These are phyloP conservation scores for Diploptera punctata DNA, from an alignment of 2,888 invertebrate genomes.

Conservation along the genomic window DNA sequence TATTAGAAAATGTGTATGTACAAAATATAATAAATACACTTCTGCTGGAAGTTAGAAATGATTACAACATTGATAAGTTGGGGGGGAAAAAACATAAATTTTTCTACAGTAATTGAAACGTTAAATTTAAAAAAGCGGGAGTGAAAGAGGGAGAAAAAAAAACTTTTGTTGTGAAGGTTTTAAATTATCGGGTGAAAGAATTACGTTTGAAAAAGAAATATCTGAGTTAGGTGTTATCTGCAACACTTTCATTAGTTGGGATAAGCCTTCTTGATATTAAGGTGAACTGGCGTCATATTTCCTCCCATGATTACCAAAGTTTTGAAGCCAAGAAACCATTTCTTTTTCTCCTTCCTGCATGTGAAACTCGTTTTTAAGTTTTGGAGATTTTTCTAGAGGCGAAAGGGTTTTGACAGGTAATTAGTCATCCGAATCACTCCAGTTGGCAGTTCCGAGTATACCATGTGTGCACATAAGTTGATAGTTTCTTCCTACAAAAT, in stretches of 20 bases:
- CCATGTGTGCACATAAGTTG: not conserved
- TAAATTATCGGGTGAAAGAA: not conserved
- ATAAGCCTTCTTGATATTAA: constrained; percentile 2
- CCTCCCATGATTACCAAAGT: constrained; percentile 21
- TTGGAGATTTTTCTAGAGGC: constrained; percentile 12
- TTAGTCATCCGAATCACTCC: constrained; percentile 8
- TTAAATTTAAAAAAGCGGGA: no score
- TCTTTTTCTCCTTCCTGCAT: constrained; percentile 1
- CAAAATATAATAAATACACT: no score
- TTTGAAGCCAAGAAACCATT: constrained; percentile 15
- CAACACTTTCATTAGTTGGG: not conserved
- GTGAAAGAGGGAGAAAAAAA: no score
- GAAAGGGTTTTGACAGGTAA: constrained; percentile 14
- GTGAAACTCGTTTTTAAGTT: constrained; percentile 11
- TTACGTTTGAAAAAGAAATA: not conserved
- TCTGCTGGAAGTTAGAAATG: no score
- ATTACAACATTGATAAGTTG: no score
- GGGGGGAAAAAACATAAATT: no score
- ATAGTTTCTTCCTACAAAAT: no score
- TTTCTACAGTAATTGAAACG: no score
- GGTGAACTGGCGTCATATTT: constrained; percentile 14
- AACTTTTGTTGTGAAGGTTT: no score
- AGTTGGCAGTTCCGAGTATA: not conserved
- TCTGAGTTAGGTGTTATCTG: not conserved
- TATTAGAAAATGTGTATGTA: no score